Base-by-base conservation (phyloP, 2,797 vertebrate species). In the Dryobates pubescens region DNA sequence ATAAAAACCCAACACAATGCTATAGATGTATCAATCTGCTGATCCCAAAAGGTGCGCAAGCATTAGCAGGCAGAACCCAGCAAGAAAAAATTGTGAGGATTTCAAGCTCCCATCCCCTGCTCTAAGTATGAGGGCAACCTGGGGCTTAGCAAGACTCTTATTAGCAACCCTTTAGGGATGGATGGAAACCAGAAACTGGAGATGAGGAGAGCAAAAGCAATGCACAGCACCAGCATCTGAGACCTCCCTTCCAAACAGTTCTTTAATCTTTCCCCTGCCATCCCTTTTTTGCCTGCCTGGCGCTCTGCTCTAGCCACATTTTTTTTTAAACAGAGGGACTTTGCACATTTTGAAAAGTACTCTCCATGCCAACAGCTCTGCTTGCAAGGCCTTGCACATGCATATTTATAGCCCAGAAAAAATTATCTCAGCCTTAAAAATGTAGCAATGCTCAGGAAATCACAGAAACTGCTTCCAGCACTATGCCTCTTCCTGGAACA, bases 291-390 rank as follows among this genome's bases (percentile, higher is more conserved):
- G 13, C 27, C 27, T 7, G 2, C 47, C 61, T 86, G 64, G 11
- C 0, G 0, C 70, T 59, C 36, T 74, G 41, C 38, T 82, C 38
- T 67, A 83, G 58, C 64, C 88, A 76, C 67, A 58, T 18, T 70
- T 17, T 24, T 83, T 61, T 82, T 54, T 71, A 72, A 32, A 36
- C 30, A 17, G 13, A 72, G 79, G 75, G 15, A 53, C 71, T 17
- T 71, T 62, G 15, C 67, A 89, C 30, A 77, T 89, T 91, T 84
- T 63, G 64, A 85, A 88, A 89, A 88, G 65, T 14, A 72, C 57
- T 79, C 91, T 91, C 82, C 56, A 1, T 30, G 27, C 49, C 0
- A 0, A 62, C 0, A 0, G 45, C 29, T 69, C 32, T 56, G 19
- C 72, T 81, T 82, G 32, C 51, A 56, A 16, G 19, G 17, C 27